Percentiles rank a stretch among this genome's conserved stretches.
Conservation (phyloP, 2,113 vertebrate species). For the Nycticryphes semicollaris region DNA sequence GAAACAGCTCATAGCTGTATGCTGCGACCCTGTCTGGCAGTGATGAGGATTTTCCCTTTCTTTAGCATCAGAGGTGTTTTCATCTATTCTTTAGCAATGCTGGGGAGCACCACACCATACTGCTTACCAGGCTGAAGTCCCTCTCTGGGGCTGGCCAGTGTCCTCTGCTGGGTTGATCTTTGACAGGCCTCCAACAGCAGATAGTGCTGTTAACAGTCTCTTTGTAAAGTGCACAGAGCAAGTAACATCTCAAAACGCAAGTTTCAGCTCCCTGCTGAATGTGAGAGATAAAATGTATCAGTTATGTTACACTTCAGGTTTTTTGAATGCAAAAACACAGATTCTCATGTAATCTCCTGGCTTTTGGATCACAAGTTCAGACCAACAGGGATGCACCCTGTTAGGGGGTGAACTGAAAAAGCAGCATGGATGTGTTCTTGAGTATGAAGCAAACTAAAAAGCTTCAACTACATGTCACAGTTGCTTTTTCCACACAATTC, state of each 20-base stretch:
- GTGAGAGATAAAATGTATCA: not conserved
- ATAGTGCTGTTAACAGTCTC: not conserved
- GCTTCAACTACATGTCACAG: not conserved
- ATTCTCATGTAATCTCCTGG: not conserved
- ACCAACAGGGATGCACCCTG: not conserved
- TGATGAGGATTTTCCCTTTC: not conserved
- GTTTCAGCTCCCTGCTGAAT: not conserved
- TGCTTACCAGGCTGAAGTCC: not conserved
- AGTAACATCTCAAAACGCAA: not conserved
- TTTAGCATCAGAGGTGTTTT: not conserved
- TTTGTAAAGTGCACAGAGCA: not conserved
- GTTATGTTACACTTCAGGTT: not conserved
- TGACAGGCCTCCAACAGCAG: not conserved
- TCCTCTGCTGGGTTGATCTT: not conserved
- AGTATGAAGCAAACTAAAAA: not conserved
- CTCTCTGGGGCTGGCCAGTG: not conserved
- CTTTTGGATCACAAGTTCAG: not conserved
- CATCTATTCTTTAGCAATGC: not conserved
- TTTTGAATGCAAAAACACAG: not conserved
- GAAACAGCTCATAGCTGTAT: not conserved
- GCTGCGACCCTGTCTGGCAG: not conserved
- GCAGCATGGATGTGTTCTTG: not conserved
- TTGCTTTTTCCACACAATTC: not conserved
- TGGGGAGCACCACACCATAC: accelerated
- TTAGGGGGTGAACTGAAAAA: not conserved